Conservation (phyloP, 2,888 invertebrate species). For the Dasypolia templi region DNA sequence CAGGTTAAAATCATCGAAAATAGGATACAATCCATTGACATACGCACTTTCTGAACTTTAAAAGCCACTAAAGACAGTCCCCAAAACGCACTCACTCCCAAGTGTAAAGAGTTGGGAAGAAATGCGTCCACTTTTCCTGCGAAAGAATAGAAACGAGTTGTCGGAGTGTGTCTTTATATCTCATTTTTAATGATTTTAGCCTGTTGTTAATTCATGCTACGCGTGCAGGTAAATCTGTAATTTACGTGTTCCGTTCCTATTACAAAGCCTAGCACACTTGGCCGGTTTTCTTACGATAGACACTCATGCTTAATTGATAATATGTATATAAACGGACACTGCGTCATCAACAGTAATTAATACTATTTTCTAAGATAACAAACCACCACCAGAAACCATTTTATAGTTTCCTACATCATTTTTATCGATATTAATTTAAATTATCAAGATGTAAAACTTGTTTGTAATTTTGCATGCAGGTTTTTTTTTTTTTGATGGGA, state of each 20-base stretch:
- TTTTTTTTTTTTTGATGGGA: too few species aligned
- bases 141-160: too few species aligned
- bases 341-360: conserved; percentile 5
- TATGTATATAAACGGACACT: conserved; percentile 1
- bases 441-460: too few species aligned
- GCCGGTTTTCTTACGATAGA: background rate
- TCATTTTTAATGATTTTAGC: too few species aligned
- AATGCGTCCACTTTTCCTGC: background rate
- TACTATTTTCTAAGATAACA: conserved; percentile 5
- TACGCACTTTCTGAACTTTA: too few species aligned
- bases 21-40: background rate
- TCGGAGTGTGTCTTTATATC: too few species aligned
- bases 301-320: background rate
- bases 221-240: background rate
- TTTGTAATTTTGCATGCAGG: too few species aligned
- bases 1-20: background rate
- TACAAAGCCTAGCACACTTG: background rate
- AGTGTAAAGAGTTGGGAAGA: background rate
- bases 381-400: background rate
- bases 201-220: too few species aligned
- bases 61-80: background rate
- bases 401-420: background rate
- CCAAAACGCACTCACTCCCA: background rate
- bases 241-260: background rate
- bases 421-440: too few species aligned